Conservation (phyloP, 2,797 vertebrate species). For the Sebastes umbrosus region DNA sequence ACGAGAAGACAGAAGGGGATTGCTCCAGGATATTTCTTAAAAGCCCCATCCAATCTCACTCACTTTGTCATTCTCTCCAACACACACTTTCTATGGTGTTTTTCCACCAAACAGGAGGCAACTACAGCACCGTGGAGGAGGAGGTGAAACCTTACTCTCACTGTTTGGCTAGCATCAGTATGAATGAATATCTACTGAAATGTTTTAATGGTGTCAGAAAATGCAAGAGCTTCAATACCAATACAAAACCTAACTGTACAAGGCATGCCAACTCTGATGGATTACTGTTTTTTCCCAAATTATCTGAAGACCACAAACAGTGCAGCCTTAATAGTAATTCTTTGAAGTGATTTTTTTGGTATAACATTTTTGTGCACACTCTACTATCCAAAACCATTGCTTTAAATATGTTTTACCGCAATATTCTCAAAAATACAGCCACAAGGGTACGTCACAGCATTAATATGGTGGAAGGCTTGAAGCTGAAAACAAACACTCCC, state of each 20-base stretch:
- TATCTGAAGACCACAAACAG: background rate
- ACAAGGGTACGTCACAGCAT: background rate
- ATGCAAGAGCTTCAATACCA: background rate
- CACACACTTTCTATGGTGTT: slow-evolving; percentile 12
- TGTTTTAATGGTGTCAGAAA: background rate
- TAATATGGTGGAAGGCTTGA: background rate
- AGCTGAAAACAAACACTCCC: background rate
- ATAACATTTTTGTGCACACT: background rate
- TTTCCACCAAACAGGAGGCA: background rate
- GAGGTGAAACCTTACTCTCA: background rate
- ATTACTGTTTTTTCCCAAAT: background rate
- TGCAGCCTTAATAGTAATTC: background rate
- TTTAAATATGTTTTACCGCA: background rate
- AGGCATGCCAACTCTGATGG: too few relatives aligned
- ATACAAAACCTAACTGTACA: background rate
- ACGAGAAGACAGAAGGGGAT: slow-evolving; percentile 54
- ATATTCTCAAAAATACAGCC: background rate
- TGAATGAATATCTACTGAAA: slow-evolving; percentile 1
- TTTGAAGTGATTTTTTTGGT: background rate
- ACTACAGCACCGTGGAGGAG: background rate
- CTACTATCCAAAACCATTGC: background rate
- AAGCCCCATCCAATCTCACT: slow-evolving; percentile 57
- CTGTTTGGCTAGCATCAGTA: background rate
- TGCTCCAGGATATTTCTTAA: slow-evolving; percentile 73
- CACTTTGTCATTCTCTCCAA: slow-evolving; percentile 37